Evolutionary conservation across 2,113 vertebrate species (phyloP).

Genomic region (Taxidea taxus): DNA sequence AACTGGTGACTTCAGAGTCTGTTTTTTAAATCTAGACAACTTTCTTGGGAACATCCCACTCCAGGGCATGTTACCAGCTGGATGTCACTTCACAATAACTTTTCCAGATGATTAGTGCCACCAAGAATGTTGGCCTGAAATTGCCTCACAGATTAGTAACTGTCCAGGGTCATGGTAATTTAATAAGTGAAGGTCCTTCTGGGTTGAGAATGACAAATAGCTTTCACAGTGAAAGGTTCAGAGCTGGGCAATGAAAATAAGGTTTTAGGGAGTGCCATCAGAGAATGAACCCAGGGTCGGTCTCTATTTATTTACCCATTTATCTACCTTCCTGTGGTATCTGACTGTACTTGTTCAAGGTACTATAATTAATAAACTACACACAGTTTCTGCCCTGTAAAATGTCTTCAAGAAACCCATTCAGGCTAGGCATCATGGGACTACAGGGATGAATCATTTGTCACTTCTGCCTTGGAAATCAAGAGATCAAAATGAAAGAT

Average conservation of each 20-base stretch:
- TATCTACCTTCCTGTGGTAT: not conserved
- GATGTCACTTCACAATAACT: slow-evolving; percentile 56
- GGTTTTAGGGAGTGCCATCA: not conserved
- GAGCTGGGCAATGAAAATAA: not conserved
- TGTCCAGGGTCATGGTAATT: slow-evolving; percentile 40
- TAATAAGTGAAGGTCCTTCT: slow-evolving; percentile 35
- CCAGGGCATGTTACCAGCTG: slow-evolving; percentile 22
- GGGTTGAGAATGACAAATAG: slow-evolving; percentile 51
- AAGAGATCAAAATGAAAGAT: not conserved
- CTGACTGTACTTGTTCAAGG: not conserved
- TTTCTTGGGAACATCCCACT: slow-evolving; percentile 44
- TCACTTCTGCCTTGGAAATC: slow-evolving; percentile 10
- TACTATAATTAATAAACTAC: not conserved
- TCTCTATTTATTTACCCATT: not conserved
- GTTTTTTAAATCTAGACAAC: slow-evolving; percentile 64
- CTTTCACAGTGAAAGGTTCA: not conserved
- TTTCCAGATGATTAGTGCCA: slow-evolving; percentile 62
- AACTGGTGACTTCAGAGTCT: slow-evolving; percentile 35
- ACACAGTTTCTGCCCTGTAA: not conserved
- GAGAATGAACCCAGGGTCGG: not conserved
- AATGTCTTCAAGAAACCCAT: not conserved
- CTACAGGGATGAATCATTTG: not conserved
- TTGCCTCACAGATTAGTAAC: slow-evolving; percentile 58
- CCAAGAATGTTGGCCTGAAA: slow-evolving; percentile 55
- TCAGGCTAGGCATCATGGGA: not conserved